These are phyloP conservation scores for Chaetophractus vellerosus DNA, from an alignment of 2,797 vertebrate species.

Conservation along the genomic window DNA sequence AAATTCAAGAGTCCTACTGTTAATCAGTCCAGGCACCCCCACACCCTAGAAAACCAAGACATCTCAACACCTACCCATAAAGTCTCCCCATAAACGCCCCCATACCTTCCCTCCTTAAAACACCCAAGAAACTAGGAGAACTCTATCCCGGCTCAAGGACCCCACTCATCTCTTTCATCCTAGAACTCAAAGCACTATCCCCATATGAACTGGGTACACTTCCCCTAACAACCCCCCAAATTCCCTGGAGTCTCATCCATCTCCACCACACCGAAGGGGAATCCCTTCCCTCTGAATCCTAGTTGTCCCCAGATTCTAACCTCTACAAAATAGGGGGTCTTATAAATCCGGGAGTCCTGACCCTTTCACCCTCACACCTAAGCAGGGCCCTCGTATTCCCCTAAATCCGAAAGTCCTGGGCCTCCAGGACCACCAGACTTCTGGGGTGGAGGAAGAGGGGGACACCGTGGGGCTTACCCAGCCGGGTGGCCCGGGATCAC, in stretches of 20 bases:
- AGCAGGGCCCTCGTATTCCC: background rate
- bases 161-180: slow-evolving; percentile 53
- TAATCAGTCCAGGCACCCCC: background rate
- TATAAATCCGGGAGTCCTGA: background rate
- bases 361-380: background rate
- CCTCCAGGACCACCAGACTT: background rate
- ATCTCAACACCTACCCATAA: background rate
- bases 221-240: background rate
- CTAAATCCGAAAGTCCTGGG: background rate
- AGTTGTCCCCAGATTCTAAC: background rate
- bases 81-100: background rate
- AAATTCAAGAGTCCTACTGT: background rate
- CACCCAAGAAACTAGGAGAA: background rate
- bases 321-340: background rate
- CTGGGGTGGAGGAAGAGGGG: background rate
- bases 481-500: slow-evolving; percentile 60
- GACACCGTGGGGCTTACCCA: slow-evolving; percentile 75
- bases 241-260: background rate
- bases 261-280: background rate
- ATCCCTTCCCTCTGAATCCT: background rate
- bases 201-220: background rate
- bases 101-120: background rate
- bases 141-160: background rate
- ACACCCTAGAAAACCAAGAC: background rate
- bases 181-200: background rate